Conservation (phyloP, 1,140 invertebrate genomes). For the Hydropsyche tenuis region DNA sequence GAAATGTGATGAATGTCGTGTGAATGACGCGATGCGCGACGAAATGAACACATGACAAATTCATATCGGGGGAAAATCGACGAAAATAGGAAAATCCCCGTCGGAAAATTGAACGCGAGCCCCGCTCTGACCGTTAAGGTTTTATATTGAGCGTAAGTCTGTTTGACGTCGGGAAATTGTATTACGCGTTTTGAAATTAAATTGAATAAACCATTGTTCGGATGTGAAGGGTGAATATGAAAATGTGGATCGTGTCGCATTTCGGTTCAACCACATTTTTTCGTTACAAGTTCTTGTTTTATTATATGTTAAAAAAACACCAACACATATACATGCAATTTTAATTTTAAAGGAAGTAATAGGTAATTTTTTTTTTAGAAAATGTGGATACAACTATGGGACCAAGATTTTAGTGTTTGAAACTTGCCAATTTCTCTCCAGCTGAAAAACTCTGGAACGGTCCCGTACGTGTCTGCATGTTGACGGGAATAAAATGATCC, state of each 20-base stretch:
- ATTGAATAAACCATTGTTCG: too few species aligned
- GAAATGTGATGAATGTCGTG: conserved; percentile 13
- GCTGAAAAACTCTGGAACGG: conserved; percentile 7
- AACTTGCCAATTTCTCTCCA: conserved; percentile 17
- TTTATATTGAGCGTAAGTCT: too few species aligned
- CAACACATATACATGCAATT: conserved; percentile 3
- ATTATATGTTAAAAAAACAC: too few species aligned
- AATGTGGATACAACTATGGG: conserved; percentile 17
- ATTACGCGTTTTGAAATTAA: too few species aligned
- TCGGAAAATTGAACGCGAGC: background rate
- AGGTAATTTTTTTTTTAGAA: background rate
- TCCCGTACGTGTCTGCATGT: conserved; percentile 3
- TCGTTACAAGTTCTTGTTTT: too few species aligned
- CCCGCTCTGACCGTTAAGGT: too few species aligned
- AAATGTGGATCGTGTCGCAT: too few species aligned
- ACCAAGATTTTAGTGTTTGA: conserved; percentile 6
- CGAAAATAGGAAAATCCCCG: background rate
- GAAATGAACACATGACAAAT: background rate
- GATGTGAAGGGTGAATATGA: too few species aligned
- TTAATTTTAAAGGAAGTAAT: background rate
- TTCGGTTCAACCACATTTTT: too few species aligned
- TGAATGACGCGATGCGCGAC: background rate
- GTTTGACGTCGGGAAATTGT: too few species aligned
- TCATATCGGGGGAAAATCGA: background rate
- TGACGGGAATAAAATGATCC: conserved; percentile 11